Evolutionary conservation across 2,888 invertebrate genomes (phyloP).

Genomic region (Cryptophagus acutangulus): DNA sequence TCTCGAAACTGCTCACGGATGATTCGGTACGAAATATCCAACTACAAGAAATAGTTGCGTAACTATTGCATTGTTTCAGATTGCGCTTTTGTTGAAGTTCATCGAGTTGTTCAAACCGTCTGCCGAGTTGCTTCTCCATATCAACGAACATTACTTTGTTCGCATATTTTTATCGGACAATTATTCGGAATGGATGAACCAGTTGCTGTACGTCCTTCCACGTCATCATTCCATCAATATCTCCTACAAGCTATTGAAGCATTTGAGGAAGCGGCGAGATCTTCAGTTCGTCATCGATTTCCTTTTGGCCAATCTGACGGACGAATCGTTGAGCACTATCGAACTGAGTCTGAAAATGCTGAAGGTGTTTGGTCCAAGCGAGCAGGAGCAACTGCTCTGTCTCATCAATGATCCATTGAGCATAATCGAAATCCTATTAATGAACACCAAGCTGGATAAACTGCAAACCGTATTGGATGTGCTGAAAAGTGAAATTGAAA

Average conservation of each 20-base stretch:
- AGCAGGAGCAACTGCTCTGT: constrained; percentile 59
- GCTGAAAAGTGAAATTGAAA: constrained; percentile 49
- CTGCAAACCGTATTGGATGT: constrained; percentile 59
- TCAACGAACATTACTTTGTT: constrained; percentile 46
- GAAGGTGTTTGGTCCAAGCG: constrained; percentile 54
- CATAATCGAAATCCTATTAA: constrained; percentile 78
- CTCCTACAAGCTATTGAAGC: constrained; percentile 59
- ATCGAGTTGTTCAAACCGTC: constrained; percentile 59
- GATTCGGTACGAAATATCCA: constrained; percentile 29
- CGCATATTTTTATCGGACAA: not conserved
- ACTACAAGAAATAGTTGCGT: constrained; percentile 27
- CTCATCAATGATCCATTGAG: constrained; percentile 66
- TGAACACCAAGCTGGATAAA: constrained; percentile 76
- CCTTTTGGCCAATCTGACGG: constrained; percentile 50
- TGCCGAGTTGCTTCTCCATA: constrained; percentile 51
- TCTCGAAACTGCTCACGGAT: constrained; percentile 31
- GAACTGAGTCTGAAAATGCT: constrained; percentile 66
- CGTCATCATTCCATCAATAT: constrained; percentile 55
- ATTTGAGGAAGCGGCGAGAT: constrained; percentile 58
- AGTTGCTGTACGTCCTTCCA: constrained; percentile 59
- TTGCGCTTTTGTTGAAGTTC: constrained; percentile 65
- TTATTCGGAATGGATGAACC: constrained; percentile 37
- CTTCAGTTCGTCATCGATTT: constrained; percentile 62
- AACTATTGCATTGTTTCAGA: constrained; percentile 49
- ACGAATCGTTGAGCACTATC: constrained; percentile 57